Evolutionary conservation across 2,888 invertebrate genomes (phyloP), one percentile per base, ranked within the genome.

Genomic region (Romanomermis culicivorax): DNA sequence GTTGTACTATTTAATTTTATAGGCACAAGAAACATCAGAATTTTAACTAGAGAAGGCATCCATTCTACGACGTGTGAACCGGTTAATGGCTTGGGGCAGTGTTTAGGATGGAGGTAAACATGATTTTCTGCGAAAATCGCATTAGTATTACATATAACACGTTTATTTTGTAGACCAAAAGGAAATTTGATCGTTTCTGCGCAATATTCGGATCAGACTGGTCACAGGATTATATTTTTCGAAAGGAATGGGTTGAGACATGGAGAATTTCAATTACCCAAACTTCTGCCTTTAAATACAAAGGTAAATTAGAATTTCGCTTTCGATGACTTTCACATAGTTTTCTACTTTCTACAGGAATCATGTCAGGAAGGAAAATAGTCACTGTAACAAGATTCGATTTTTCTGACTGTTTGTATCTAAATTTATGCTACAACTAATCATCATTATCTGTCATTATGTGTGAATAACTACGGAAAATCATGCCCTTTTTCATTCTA

Each of bases 171-270:
- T 81, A 79, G 80, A 63, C 84, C 85, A 1, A 78, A 79, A 56
- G 86, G 85, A 3, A 81, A 79, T 69, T 73, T 84, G 60, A 81
- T 89, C 60, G 82, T 84, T 0, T 76, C 80, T n/a, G 64, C 69
- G 49, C 80, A 81, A 48, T 2, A 42, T 2, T 17, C 2, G 2
- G 61, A 59, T 45, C 65, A 64, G 42, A 65, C 66, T 58, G 80
- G 80, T 65, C 80, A 82, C 63, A 76, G 79, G 23, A 75, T 89
- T 20, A 77, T 81, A 2, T 79, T 89, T 62, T 85, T 86, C 71
- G 91, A 91, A 66, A 87, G 84, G 66, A 91, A 91, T 75, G 89
- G 88, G 0, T 71, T 88, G 14, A 78, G 80, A 61, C 86, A 86
- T 74, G 80, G 84, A 23, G 83, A 83, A 62, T 80, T 86, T 63